Evolutionary conservation across 2,113 vertebrate species (phyloP), one percentile per base, ranked within the genome.

Genomic region (Charadrius vociferus): DNA sequence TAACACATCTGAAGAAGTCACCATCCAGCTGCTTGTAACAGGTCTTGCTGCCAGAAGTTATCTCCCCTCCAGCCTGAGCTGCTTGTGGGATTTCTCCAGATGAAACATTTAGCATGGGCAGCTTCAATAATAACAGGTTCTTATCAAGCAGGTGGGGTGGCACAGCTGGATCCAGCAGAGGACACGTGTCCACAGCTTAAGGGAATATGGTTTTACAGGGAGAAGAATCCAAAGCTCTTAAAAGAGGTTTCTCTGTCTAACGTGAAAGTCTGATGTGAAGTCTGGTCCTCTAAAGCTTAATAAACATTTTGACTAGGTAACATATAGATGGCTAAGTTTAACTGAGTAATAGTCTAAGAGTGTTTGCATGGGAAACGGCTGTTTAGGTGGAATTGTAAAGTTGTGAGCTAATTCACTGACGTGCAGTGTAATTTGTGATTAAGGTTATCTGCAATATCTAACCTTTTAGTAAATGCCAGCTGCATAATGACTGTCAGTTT

Each of bases 381-480:
- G 58, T 61, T 94, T 81, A 56, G 91, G 73, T 47, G 21, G 80
- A 49, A 86, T 59, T 73, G 78, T 75, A 71, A 91, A 93, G 75
- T 53, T 86, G 94, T 80, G 95, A 88, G 96, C 97, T 95, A 96
- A 98, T 98, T 98, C 98, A 96, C 98, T 98, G 98, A 98, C 95
- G 93, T 97, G 96, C 95, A 97, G 98, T 96, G 98, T 98, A 98
- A 99, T 99, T 99, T 98, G 96, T 98, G 98, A 98, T 99, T 99
- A 98, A 99, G 98, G 98, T 96, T 99, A 98, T 99, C 93, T 96
- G 98, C 98, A 98, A 98, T 97, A 97, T 98, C 98, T 98, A 98
- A 98, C 98, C 98, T 99, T 98, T 99, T 96, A 98, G 98, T 98
- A 99, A 99, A 99, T 99, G 98, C 98, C 99, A 99, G 98, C 98